A percentile compares a stretch with the other conserved stretches of the same genome.
Conservation (phyloP, 2,888 invertebrate genomes). For the Slavum lentiscoides region DNA sequence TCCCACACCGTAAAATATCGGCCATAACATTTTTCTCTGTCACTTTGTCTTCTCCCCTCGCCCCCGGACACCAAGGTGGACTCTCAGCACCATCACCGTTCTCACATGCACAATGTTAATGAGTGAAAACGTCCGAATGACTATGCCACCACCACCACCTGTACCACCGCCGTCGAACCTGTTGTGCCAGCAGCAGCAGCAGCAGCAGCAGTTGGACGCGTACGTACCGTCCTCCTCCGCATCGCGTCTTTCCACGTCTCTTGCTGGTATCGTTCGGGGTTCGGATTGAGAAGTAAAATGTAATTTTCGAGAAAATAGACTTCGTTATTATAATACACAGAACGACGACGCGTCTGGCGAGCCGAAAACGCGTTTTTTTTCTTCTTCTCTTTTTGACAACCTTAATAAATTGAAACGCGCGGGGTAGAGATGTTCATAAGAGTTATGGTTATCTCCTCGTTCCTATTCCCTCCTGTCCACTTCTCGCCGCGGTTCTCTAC, state of each 20-base stretch:
- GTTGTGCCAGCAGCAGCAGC: no score
- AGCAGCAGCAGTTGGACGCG: no score
- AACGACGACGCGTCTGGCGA: constrained; percentile 9
- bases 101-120: no score
- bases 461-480: not conserved
- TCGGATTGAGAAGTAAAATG: constrained; percentile 44
- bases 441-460: not conserved
- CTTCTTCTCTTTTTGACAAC: constrained; percentile 16
- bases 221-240: no score
- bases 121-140: no score
- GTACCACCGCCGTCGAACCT: no score
- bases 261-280: no score
- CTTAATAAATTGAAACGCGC: constrained; percentile 41
- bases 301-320: constrained; percentile 37
- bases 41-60: constrained; percentile 10
- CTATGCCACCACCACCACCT: no score
- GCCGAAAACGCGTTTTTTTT: not conserved
- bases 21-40: constrained; percentile 50
- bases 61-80: no score
- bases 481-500: no score
- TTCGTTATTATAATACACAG: not conserved
- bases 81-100: no score
- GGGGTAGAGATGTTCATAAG: constrained; percentile 36
- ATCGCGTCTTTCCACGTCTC: no score
- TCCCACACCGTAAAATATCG: constrained; percentile 49